Conservation (phyloP, 2,113 vertebrate species). For the Psettodes erumei region DNA sequence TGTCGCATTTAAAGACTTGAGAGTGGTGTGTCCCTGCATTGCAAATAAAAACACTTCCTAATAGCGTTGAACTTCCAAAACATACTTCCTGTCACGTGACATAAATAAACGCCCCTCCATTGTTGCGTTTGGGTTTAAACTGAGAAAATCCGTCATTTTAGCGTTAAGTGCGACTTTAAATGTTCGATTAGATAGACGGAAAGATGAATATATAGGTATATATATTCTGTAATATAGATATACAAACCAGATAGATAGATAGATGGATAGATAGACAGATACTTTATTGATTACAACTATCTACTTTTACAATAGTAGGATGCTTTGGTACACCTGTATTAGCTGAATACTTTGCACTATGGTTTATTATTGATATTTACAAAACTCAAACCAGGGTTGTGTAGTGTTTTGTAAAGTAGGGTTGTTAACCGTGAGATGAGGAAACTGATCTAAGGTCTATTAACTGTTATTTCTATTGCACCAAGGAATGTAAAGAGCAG, state of each 20-base stretch:
- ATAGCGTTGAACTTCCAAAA: slow-evolving; percentile 35
- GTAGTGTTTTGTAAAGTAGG: not conserved
- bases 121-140: not conserved
- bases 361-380: not conserved
- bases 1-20: not conserved
- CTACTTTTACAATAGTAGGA: no score
- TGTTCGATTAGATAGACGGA: no score
- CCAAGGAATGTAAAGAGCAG: no score
- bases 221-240: no score
- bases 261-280: no score
- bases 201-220: no score
- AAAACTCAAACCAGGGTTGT: not conserved
- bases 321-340: not conserved
- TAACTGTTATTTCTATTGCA: no score
- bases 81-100: slow-evolving; percentile 81
- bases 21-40: slow-evolving; percentile 27
- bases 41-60: slow-evolving; percentile 61
- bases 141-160: not conserved
- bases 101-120: slow-evolving; percentile 72
- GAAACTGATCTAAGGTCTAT: no score
- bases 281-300: no score
- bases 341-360: not conserved
- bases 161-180: no score
- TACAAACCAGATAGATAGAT: no score
- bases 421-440: no score